Percentiles rank a stretch among this genome's conserved stretches.
phyloP scores from a whole-genome alignment of 2,888 invertebrate species.

The Trilocha varians region DNA sequence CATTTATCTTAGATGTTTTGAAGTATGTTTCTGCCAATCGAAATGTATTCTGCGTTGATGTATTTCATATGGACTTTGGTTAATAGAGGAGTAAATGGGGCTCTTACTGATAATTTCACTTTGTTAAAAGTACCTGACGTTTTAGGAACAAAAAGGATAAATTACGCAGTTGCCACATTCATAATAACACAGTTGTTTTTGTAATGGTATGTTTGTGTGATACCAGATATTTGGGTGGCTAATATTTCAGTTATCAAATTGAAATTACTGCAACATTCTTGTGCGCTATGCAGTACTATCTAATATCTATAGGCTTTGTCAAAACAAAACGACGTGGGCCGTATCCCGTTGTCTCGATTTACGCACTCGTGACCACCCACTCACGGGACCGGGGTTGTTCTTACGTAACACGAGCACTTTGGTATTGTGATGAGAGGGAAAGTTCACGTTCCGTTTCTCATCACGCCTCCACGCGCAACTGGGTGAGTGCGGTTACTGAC shows the following conservation, averaged over 20 bases:
- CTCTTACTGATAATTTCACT: too few relatives aligned
- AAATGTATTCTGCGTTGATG: neutral
- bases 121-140: too few relatives aligned
- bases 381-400: slow-evolving; percentile 28
- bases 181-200: too few relatives aligned
- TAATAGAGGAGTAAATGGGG: too few relatives aligned
- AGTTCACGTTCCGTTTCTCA: slow-evolving; percentile 62
- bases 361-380: slow-evolving; percentile 4
- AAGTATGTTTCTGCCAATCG: slow-evolving; percentile 28
- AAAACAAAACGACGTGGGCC: neutral
- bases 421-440: slow-evolving; percentile 67
- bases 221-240: too few relatives aligned
- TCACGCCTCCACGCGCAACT: slow-evolving; percentile 62
- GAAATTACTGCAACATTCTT: too few relatives aligned
- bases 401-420: slow-evolving; percentile 41
- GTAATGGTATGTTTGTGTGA: too few relatives aligned
- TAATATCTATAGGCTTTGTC: too few relatives aligned
- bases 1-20: slow-evolving; percentile 65
- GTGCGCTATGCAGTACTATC: too few relatives aligned
- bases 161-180: too few relatives aligned
- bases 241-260: too few relatives aligned
- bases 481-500: slow-evolving; percentile 66
- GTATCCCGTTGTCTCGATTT: neutral
- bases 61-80: neutral
- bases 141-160: too few relatives aligned